A percentile compares a stretch with the other conserved stretches of the same genome.
These are phyloP conservation scores for Priocnemis perturbator DNA, from an alignment of 2,888 invertebrate genomes.

Conservation along the genomic window DNA sequence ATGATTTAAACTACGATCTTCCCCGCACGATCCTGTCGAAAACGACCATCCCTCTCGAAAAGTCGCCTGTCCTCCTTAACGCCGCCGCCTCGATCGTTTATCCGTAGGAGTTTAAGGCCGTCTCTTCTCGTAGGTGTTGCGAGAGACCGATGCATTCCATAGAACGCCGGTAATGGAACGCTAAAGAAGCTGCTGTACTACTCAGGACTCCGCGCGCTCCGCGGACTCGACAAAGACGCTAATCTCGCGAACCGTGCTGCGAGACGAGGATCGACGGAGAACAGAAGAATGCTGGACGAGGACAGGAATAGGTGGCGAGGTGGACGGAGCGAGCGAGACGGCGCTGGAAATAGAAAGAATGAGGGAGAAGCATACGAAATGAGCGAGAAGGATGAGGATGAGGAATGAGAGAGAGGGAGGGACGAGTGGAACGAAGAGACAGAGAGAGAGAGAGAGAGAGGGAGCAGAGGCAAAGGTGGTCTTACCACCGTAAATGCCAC, in stretches of 20 bases:
- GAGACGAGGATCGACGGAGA: slow-evolving; percentile 18
- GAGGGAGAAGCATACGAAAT: slow-evolving; percentile 23
- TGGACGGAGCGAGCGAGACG: slow-evolving; percentile 17
- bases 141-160: slow-evolving; percentile 57
- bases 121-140: slow-evolving; percentile 52
- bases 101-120: slow-evolving; percentile 14
- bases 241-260: slow-evolving; percentile 22
- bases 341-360: slow-evolving; percentile 13
- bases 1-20: too few relatives aligned
- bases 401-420: slow-evolving; percentile 27
- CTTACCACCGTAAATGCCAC: slow-evolving; percentile 72
- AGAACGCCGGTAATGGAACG: slow-evolving; percentile 64
- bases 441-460: slow-evolving; percentile 16
- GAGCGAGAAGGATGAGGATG: slow-evolving; percentile 33
- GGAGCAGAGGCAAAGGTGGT: slow-evolving; percentile 66
- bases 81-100: slow-evolving; percentile 16
- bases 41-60: too few relatives aligned
- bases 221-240: slow-evolving; percentile 15
- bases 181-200: slow-evolving; percentile 60
- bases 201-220: slow-evolving; percentile 23
- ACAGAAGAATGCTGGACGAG: slow-evolving; percentile 18
- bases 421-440: slow-evolving; percentile 28
- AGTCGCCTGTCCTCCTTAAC: background rate
- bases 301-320: slow-evolving; percentile 34
- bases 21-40: too few relatives aligned